phyloP scores from a whole-genome alignment of 2,797 vertebrate species.

The Phoxinus dragarum region DNA sequence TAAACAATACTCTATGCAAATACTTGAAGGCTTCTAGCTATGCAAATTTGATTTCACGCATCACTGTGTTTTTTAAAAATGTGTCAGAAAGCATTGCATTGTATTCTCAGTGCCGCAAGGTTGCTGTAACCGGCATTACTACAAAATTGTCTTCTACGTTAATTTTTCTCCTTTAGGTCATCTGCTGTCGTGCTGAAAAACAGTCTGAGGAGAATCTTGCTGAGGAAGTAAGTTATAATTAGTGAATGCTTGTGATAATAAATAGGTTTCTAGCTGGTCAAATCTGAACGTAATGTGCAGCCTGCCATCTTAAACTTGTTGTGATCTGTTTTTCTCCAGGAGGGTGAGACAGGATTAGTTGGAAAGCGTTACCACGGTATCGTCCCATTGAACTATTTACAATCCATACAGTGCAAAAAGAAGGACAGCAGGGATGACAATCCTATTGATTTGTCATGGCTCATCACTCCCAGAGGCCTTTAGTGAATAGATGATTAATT shows the following conservation, averaged over 20 bases:
- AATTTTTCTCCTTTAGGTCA: constrained; percentile 2
- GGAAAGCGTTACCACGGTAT: not conserved
- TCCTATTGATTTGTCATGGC: constrained; percentile 46
- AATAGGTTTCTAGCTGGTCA: not conserved
- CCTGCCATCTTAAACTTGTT: not conserved
- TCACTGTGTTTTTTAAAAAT: constrained; percentile 20
- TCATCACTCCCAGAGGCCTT: constrained; percentile 45
- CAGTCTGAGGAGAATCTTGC: not conserved
- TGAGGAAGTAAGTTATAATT: not conserved
- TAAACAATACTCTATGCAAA: not conserved
- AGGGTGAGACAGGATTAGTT: not conserved
- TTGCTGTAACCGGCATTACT: not conserved
- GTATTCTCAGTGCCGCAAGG: not conserved
- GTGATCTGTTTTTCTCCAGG: not conserved
- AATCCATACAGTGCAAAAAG: constrained; percentile 25
- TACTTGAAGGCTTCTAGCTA: not conserved
- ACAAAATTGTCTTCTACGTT: not conserved
- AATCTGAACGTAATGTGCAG: not conserved
- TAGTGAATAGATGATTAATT: constrained; percentile 57
- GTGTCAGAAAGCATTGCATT: constrained; percentile 6
- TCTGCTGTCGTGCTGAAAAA: not conserved
- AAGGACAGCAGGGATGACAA: constrained; percentile 39
- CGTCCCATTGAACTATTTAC: constrained; percentile 9
- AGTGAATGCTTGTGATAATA: not conserved
- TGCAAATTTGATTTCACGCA: constrained; percentile 6